These are phyloP conservation scores for Danio albolineatus DNA, from an alignment of 2,797 vertebrate species.

Conservation along the genomic window DNA sequence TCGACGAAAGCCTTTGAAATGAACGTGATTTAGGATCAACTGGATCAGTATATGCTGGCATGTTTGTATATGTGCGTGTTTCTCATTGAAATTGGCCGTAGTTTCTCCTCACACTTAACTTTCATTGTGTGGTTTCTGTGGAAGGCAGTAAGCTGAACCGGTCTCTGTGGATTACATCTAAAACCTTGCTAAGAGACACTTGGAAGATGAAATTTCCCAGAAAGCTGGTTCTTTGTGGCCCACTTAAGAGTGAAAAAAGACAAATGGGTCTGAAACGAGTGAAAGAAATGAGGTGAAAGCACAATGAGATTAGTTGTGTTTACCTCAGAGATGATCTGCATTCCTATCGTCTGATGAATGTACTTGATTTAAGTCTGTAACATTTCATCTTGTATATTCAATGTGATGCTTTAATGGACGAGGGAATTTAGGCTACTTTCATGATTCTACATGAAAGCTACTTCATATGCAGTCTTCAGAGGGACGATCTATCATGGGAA, in stretches of 20 bases:
- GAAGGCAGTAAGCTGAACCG: constrained; percentile 60
- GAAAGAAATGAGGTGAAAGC: constrained; percentile 18
- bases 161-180: constrained; percentile 48
- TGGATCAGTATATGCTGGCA: constrained; percentile 17
- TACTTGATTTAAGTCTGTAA: not conserved
- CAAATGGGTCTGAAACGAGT: constrained; percentile 35
- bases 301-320: constrained; percentile 46
- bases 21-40: constrained; percentile 39
- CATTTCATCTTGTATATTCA: constrained; percentile 29
- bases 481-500: not conserved
- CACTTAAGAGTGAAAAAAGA: constrained; percentile 19
- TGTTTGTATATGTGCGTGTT: constrained; percentile 28
- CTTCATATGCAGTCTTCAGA: not conserved
- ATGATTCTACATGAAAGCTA: not conserved
- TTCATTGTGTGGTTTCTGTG: constrained; percentile 63
- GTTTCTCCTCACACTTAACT: constrained; percentile 45
- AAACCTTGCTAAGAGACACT: constrained; percentile 22
- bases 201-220: constrained; percentile 19
- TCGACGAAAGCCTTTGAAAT: constrained; percentile 49
- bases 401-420: not conserved
- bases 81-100: constrained; percentile 21
- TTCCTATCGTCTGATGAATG: constrained; percentile 46
- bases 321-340: constrained; percentile 50
- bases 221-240: constrained; percentile 22
- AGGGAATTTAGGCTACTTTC: not conserved